Evolutionary conservation across 2,113 vertebrate genomes (phyloP).

Genomic region (Gracilinanus agilis): DNA sequence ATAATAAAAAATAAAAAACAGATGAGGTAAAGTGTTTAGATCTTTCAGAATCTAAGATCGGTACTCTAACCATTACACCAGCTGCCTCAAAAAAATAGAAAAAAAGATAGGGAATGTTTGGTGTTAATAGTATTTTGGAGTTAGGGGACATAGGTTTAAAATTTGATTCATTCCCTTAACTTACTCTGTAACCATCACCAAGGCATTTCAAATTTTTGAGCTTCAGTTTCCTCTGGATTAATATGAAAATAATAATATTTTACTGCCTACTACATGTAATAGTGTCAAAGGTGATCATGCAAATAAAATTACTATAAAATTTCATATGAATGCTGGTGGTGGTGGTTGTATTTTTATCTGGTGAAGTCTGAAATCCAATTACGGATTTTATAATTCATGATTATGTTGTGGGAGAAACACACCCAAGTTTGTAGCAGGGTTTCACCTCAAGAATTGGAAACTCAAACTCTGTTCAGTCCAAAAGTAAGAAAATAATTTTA

Average conservation of each 20-base stretch:
- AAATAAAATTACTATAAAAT: neutral
- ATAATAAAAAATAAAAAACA: neutral
- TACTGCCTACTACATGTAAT: neutral
- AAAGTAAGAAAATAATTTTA: too few species aligned
- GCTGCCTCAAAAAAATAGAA: neutral
- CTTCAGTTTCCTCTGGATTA: neutral
- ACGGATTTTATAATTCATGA: neutral
- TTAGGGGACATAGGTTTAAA: neutral
- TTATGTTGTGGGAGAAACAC: neutral
- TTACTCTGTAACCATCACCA: slow-evolving; percentile 10
- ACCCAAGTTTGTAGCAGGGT: too few species aligned
- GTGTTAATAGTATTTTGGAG: neutral
- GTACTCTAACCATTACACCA: neutral
- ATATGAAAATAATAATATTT: neutral
- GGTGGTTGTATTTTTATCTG: neutral
- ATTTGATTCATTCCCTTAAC: neutral
- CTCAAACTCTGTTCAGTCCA: too few species aligned
- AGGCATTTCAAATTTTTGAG: slow-evolving; percentile 33
- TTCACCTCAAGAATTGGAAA: too few species aligned
- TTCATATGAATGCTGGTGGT: neutral
- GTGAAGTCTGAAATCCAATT: neutral
- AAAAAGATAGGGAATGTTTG: neutral
- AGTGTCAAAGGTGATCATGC: neutral
- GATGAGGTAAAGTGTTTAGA: neutral
- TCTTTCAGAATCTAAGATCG: neutral